Evolutionary conservation across 92 coral and sea anemone species (phyloP).

Genomic region (Epizoanthus stellaris): DNA sequence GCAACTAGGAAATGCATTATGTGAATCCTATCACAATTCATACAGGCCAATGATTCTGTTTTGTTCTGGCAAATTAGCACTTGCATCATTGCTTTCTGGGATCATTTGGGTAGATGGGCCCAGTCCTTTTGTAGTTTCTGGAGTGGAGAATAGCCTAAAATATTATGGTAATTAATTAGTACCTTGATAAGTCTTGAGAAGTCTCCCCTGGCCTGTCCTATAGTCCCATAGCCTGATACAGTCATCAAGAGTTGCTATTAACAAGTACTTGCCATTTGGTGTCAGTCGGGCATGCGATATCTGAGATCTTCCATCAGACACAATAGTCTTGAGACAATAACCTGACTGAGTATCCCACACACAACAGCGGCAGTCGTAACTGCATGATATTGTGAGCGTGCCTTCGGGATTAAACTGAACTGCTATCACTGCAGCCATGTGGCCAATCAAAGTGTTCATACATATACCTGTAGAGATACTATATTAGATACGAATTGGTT

Average conservation of each 20-base stretch:
- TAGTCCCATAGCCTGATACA: constrained; percentile 66
- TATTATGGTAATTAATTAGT: background rate
- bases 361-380: constrained; percentile 60
- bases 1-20: no score
- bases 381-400: constrained; percentile 55
- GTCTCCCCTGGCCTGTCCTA: constrained; percentile 69
- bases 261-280: constrained; percentile 72
- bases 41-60: no score
- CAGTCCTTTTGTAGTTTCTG: no score
- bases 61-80: no score
- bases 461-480: constrained; percentile 42
- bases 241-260: constrained; percentile 66
- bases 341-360: constrained; percentile 70
- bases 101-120: no score
- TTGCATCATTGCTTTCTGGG: no score
- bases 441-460: constrained; percentile 64
- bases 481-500: no score
- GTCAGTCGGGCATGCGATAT: constrained; percentile 69
- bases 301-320: constrained; percentile 6
- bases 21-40: no score
- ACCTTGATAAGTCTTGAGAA: constrained; percentile 63
- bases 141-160: background rate
- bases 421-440: constrained; percentile 54
- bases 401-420: constrained; percentile 63
- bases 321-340: constrained; percentile 51